phyloP scores from a whole-genome alignment of 2,113 vertebrate species.

The Microcebus lehilahytsara region DNA sequence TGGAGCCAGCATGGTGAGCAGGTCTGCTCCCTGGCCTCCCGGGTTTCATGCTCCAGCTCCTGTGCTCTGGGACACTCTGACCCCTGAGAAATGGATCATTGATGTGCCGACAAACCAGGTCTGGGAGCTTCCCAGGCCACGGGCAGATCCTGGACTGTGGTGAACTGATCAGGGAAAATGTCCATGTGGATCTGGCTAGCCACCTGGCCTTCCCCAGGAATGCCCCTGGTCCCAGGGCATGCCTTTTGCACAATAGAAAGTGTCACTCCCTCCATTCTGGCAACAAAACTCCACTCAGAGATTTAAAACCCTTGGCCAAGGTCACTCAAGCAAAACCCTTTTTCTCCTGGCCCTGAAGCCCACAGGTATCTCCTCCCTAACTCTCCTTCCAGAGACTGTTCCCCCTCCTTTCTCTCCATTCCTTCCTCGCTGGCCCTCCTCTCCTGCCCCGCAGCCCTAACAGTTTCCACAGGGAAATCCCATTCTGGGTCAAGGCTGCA shows the following conservation, averaged over 20 bases:
- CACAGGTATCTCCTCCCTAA: not conserved
- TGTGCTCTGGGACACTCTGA: not conserved
- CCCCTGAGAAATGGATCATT: not conserved
- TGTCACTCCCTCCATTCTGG: not conserved
- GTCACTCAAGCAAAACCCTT: not conserved
- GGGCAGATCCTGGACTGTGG: not conserved
- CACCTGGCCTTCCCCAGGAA: not conserved
- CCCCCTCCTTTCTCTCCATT: not conserved
- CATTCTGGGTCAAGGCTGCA: not conserved
- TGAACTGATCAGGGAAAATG: not conserved
- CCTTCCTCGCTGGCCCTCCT: not conserved
- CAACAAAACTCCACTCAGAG: not conserved
- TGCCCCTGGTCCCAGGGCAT: not conserved
- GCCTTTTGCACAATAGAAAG: not conserved
- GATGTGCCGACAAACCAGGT: not conserved
- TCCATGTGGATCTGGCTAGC: not conserved
- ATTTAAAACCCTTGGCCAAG: not conserved
- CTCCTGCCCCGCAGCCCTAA: too few relatives aligned
- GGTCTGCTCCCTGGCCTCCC: not conserved
- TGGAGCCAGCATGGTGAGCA: not conserved
- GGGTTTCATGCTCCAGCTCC: not conserved
- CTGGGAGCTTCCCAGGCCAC: not conserved
- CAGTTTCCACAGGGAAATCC: not conserved
- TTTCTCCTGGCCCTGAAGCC: not conserved
- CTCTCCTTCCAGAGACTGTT: not conserved